A percentile compares a stretch with the other conserved stretches of the same genome.
These are phyloP conservation scores for Matsumyia berberina DNA, from an alignment of 2,888 invertebrate genomes.

Conservation along the genomic window DNA sequence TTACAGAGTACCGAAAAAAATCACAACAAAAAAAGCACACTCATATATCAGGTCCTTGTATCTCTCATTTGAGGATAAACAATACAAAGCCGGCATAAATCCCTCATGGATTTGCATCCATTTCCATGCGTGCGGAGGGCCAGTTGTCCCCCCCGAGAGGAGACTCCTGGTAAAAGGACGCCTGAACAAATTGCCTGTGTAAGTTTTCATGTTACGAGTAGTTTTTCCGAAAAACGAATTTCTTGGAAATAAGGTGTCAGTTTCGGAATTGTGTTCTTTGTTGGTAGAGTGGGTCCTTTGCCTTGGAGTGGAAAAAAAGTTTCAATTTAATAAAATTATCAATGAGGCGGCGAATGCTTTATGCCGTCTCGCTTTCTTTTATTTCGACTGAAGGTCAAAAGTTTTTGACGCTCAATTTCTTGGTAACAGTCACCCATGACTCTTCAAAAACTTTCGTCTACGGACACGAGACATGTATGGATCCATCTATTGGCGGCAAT, in stretches of 20 bases:
- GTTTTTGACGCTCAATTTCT: slow-evolving; percentile 27
- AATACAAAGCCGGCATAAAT: slow-evolving; percentile 46
- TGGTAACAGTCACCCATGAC: not conserved
- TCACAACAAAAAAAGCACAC: slow-evolving; percentile 15
- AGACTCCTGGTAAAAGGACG: not conserved
- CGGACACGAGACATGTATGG: slow-evolving; percentile 12
- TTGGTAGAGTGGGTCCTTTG: no score
- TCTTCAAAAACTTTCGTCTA: not conserved
- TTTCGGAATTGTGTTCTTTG: not conserved
- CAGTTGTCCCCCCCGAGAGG: not conserved
- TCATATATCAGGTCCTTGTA: slow-evolving; percentile 30
- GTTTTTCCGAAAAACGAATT: not conserved
- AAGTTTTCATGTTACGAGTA: not conserved
- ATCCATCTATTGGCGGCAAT: not conserved
- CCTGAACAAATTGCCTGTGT: not conserved
- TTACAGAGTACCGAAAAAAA: slow-evolving; percentile 4
- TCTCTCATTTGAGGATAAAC: slow-evolving; percentile 41
- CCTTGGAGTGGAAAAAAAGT: slow-evolving; percentile 42
- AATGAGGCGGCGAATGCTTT: slow-evolving; percentile 44
- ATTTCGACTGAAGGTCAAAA: slow-evolving; percentile 6
- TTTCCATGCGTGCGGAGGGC: not conserved
- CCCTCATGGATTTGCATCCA: slow-evolving; percentile 36
- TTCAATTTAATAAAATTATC: slow-evolving; percentile 51
- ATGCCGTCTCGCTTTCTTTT: not conserved
- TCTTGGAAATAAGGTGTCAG: slow-evolving; percentile 24